A percentile compares a stretch with the other conserved stretches of the same genome.
Conservation (phyloP, 2,888 invertebrate genomes). For the Tinea trinotella region DNA sequence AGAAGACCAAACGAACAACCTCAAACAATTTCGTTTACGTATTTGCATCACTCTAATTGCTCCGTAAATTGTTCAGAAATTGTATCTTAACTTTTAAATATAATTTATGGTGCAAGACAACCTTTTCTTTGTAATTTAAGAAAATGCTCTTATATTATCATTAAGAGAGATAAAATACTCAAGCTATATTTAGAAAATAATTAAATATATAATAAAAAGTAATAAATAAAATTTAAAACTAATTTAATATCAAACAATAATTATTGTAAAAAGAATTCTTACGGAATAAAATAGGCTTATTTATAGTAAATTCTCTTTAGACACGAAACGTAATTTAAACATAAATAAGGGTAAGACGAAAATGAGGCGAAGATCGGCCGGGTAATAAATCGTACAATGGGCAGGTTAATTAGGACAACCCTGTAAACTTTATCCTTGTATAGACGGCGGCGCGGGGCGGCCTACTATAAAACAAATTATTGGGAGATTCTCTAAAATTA, state of each 20-base stretch:
- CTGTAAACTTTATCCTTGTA: constrained; percentile 8
- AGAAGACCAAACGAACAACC: neutral
- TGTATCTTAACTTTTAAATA: neutral
- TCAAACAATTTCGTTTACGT: neutral
- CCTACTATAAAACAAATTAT: neutral
- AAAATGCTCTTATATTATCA: too few relatives aligned
- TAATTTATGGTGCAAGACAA: too few relatives aligned
- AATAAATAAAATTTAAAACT: too few relatives aligned
- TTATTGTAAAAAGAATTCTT: neutral
- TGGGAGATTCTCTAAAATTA: neutral
- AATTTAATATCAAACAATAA: too few relatives aligned
- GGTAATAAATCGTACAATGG: constrained; percentile 58
- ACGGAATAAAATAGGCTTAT: neutral
- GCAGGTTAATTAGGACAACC: constrained; percentile 52
- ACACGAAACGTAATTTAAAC: constrained; percentile 11
- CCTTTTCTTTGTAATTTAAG: too few relatives aligned
- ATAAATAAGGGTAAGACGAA: constrained; percentile 17
- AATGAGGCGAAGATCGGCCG: constrained; percentile 31
- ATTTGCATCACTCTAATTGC: constrained; percentile 4
- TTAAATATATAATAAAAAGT: too few relatives aligned
- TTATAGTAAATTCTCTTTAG: neutral
- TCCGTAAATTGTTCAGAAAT: neutral
- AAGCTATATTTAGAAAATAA: too few relatives aligned
- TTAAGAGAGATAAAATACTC: too few relatives aligned
- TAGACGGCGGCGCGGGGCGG: neutral